These are phyloP conservation scores for Balearica regulorum DNA, from an alignment of 2,797 vertebrate species.

Conservation along the genomic window DNA sequence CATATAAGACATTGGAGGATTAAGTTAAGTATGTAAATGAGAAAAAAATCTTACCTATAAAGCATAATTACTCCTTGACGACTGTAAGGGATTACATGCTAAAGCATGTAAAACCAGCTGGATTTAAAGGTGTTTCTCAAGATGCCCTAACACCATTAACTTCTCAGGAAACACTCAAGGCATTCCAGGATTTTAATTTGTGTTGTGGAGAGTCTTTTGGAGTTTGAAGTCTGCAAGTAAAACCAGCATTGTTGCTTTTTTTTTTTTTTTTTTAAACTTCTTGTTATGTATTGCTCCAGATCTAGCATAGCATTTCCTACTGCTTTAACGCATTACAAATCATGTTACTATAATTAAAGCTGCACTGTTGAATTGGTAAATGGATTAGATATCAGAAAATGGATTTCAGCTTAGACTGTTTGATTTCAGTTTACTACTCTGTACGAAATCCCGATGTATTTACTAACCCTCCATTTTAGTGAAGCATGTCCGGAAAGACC, in stretches of 20 bases:
- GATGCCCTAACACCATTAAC: neutral
- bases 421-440: neutral
- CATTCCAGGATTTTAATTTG: neutral
- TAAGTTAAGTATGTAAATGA: neutral
- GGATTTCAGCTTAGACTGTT: neutral
- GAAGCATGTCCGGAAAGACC: neutral
- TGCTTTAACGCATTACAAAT: neutral
- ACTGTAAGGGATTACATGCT: neutral
- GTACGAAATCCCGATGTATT: neutral
- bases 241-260: neutral
- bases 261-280: neutral
- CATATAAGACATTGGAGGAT: neutral
- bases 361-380: neutral
- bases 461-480: conserved; percentile 4
- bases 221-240: neutral
- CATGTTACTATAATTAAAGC: neutral
- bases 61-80: neutral
- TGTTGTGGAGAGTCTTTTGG: neutral
- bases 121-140: neutral
- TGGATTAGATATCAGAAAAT: neutral
- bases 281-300: neutral
- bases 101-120: neutral
- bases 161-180: neutral
- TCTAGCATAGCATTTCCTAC: neutral
- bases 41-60: neutral